Evolutionary conservation across 2,113 vertebrate species (phyloP), one percentile per base, ranked within the genome.

Genomic region (Halichoeres trimaculatus): DNA sequence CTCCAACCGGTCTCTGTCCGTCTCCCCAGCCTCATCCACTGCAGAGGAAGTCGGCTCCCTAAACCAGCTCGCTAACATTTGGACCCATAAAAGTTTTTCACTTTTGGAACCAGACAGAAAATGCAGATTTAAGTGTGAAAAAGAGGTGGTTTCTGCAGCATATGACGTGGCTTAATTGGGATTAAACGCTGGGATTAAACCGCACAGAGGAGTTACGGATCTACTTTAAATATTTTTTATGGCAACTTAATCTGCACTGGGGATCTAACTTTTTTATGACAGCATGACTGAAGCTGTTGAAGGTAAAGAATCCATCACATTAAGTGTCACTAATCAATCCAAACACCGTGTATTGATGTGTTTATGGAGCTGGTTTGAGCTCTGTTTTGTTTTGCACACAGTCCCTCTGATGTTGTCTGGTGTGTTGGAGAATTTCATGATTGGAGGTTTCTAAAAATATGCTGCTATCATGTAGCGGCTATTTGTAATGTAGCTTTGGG

Each of bases 381-480:
- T 17, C 41, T 78, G 58, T 67, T 70, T 59, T 81, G 60, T 60
- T 75, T 63, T 82, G 72, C 43, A 45, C 65, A 13, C 54, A 52
- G 34, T 13, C 8, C 2, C 19, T 47, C 14, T 70, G 51, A 24
- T 45, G 74, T 13, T 51, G 34, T 40, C 53, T 52, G 50, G 43
- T 62, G 71, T 38, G 57, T 38, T 4, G 9, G 53, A 19, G 57
- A 65, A 64, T 59, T 57, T 81, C 78, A 66, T 62, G 80, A 83
- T 74, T 77, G 51, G 70, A 68, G 56, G 85, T 7, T 48, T 75
- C 90, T 90, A 90, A 85, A 90, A 91, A 91, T 91, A 91, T 58
- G 55, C 17, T 3, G 59, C 82, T 90, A 81, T 91, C 89, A 75
- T 72, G 64, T 86, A 84, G 80, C 86, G 30, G 64, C 84, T 88